A percentile compares a stretch with the other conserved stretches of the same genome.
phyloP scores from a whole-genome alignment of 2,888 invertebrate species.

The Dascillus cervinus region DNA sequence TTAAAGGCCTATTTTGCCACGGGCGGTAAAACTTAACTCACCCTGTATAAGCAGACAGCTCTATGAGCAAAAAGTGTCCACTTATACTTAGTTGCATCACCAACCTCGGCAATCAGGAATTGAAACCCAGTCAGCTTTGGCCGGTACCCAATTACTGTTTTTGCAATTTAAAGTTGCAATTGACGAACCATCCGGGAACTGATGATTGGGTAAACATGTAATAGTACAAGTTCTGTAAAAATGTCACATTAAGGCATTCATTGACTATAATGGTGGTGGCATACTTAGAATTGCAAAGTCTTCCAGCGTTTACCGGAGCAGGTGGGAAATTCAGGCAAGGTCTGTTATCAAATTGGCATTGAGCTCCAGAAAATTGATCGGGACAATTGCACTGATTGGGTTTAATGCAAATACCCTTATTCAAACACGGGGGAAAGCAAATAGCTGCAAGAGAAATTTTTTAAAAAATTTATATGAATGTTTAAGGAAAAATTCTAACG shows the following conservation, averaged over 20 bases:
- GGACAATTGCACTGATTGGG: slow-evolving; percentile 72
- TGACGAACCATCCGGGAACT: slow-evolving; percentile 63
- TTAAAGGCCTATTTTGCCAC: too few relatives aligned
- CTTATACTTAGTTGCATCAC: slow-evolving; percentile 9
- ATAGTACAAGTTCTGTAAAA: slow-evolving; percentile 56
- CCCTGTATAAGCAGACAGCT: too few relatives aligned
- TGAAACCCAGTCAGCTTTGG: slow-evolving; percentile 51
- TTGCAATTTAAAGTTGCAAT: slow-evolving; percentile 61
- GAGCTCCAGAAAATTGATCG: slow-evolving; percentile 60
- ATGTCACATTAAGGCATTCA: slow-evolving; percentile 5
- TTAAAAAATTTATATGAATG: neutral
- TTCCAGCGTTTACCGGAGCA: slow-evolving; percentile 56
- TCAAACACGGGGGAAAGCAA: slow-evolving; percentile 68
- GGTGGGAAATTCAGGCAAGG: slow-evolving; percentile 62
- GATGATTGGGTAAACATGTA: slow-evolving; percentile 56
- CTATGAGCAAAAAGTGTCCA: slow-evolving; percentile 4
- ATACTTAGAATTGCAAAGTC: slow-evolving; percentile 54
- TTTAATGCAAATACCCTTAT: slow-evolving; percentile 71
- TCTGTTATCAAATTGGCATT: slow-evolving; percentile 67
- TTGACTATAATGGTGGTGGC: too few relatives aligned
- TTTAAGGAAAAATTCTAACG: slow-evolving; percentile 46
- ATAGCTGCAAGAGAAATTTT: slow-evolving; percentile 49
- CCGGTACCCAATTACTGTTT: slow-evolving; percentile 63
- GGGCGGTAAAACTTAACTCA: too few relatives aligned
- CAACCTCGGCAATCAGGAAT: slow-evolving; percentile 66